Evolutionary conservation across 2,113 vertebrate genomes (phyloP).

Genomic region (Emydocephalus ijimae): DNA sequence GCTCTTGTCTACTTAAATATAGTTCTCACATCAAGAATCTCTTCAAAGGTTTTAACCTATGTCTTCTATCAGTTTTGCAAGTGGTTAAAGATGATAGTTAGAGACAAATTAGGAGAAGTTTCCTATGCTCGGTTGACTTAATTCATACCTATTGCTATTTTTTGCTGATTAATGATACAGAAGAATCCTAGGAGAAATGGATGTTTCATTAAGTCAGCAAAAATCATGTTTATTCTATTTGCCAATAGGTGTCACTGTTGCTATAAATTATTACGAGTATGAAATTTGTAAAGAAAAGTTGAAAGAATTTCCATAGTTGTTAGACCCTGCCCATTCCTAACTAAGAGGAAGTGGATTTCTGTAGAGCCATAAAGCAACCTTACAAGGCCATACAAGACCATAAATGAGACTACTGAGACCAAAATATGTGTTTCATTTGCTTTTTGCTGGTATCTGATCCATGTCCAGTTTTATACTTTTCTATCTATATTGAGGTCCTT

Average conservation of each 20-base stretch:
- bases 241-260: slow-evolving; percentile 10
- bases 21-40: neutral
- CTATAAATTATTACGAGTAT: neutral
- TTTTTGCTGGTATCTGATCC: neutral
- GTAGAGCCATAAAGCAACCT: neutral
- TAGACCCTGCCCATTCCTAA: neutral
- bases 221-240: neutral
- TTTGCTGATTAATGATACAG: neutral
- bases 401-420: neutral
- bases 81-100: neutral
- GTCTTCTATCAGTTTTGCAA: neutral
- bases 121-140: neutral
- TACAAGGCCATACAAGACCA: neutral
- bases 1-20: neutral
- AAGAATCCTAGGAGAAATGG: neutral
- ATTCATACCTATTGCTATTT: neutral
- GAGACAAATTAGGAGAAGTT: neutral
- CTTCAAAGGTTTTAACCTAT: neutral
- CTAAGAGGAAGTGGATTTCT: neutral
- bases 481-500: neutral
- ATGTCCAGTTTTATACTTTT: neutral
- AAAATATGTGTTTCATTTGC: neutral
- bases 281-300: neutral
- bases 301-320: neutral
- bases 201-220: neutral